Conservation (phyloP, 2,113 vertebrate species). For the Eurypyga helias region DNA sequence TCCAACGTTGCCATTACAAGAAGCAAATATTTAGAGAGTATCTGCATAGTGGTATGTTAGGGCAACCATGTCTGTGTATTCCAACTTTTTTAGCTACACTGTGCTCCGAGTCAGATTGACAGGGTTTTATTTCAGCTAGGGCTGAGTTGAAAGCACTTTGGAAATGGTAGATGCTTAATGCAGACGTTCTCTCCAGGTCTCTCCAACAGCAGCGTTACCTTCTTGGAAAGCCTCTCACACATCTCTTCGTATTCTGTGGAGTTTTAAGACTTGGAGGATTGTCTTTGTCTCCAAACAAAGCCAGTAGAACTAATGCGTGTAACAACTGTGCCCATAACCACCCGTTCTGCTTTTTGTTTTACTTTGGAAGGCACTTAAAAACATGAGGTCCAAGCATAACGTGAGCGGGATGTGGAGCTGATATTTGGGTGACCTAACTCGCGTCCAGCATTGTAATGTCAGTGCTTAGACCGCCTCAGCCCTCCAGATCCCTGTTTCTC, state of each 20-base stretch:
- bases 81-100: background rate
- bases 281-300: background rate
- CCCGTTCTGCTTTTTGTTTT: background rate
- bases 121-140: background rate
- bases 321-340: background rate
- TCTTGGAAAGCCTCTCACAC: background rate
- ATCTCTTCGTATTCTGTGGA: background rate
- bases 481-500: background rate
- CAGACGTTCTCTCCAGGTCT: background rate
- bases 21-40: background rate
- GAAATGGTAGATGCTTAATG: background rate
- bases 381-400: background rate
- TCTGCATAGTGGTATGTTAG: background rate
- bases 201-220: background rate
- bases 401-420: background rate
- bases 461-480: background rate
- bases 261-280: background rate
- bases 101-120: background rate
- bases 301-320: background rate
- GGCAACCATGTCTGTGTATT: background rate
- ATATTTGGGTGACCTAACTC: background rate
- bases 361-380: background rate
- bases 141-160: background rate
- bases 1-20: background rate
- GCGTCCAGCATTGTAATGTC: background rate